phyloP scores from a whole-genome alignment of 2,888 invertebrate species.

The Shargacucullia verbasci region DNA sequence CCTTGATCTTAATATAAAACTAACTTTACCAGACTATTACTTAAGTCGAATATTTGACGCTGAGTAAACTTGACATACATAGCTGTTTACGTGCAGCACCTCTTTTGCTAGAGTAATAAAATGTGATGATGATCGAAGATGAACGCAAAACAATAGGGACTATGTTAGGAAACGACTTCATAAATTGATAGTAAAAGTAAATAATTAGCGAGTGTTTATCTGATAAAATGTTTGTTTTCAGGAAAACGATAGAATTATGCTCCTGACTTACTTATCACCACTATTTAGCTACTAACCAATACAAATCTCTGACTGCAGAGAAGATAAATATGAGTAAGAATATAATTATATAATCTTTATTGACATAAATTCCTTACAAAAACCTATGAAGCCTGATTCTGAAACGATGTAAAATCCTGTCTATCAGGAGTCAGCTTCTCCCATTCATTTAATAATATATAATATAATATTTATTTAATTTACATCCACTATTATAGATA shows the following conservation, averaged over 20 bases:
- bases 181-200: conserved; percentile 11
- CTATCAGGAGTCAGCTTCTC: too few species aligned
- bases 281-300: neutral
- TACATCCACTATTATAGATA: too few species aligned
- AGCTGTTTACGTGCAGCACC: neutral
- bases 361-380: too few species aligned
- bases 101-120: neutral
- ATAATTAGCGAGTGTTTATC: conserved; percentile 19
- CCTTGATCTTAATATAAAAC: conserved; percentile 46
- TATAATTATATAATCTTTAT: too few species aligned
- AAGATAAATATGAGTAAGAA: too few species aligned
- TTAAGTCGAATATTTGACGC: conserved; percentile 20
- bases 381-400: too few species aligned
- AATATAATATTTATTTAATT: too few species aligned
- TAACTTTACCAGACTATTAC: conserved; percentile 26
- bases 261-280: neutral
- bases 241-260: conserved; percentile 22
- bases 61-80: conserved; percentile 26
- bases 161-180: conserved; percentile 5
- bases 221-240: conserved; percentile 9
- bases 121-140: too few species aligned
- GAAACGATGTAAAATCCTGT: too few species aligned
- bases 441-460: too few species aligned
- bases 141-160: conserved; percentile 6
- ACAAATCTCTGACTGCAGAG: too few species aligned